These are phyloP conservation scores for Rhabdomys dilectus DNA, from an alignment of 2,113 vertebrate genomes.

Conservation along the genomic window DNA sequence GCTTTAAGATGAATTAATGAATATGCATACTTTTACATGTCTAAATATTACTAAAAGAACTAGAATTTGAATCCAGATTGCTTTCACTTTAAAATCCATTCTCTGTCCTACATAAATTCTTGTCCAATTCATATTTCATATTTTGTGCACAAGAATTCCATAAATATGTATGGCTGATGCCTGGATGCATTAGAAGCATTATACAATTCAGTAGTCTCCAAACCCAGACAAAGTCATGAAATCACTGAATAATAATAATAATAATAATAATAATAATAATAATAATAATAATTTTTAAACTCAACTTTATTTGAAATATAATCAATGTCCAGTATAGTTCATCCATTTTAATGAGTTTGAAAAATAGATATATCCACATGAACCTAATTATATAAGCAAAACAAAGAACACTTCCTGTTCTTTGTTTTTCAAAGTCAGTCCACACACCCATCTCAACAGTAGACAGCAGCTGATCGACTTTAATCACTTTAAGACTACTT, in stretches of 20 bases:
- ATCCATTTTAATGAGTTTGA: not conserved
- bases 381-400: not conserved
- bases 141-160: not conserved
- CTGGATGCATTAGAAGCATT: not conserved
- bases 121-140: not conserved
- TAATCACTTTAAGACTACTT: not conserved
- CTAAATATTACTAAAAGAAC: not conserved
- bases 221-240: not conserved
- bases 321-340: not conserved
- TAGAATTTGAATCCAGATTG: slow-evolving; percentile 12
- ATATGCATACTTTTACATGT: not conserved
- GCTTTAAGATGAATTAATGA: slow-evolving; percentile 2
- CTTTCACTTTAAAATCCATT: not conserved
- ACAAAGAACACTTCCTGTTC: too few species aligned
- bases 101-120: not conserved
- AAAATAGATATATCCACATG: not conserved
- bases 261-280: too few species aligned
- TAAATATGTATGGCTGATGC: not conserved
- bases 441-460: not conserved
- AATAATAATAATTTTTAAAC: not conserved
- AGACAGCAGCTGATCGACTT: not conserved
- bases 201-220: not conserved
- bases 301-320: not conserved
- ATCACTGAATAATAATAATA: not conserved
- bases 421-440: not conserved